These are phyloP conservation scores for Hapalemur alaotrensis DNA, from an alignment of 2,797 vertebrate species.

Conservation along the genomic window DNA sequence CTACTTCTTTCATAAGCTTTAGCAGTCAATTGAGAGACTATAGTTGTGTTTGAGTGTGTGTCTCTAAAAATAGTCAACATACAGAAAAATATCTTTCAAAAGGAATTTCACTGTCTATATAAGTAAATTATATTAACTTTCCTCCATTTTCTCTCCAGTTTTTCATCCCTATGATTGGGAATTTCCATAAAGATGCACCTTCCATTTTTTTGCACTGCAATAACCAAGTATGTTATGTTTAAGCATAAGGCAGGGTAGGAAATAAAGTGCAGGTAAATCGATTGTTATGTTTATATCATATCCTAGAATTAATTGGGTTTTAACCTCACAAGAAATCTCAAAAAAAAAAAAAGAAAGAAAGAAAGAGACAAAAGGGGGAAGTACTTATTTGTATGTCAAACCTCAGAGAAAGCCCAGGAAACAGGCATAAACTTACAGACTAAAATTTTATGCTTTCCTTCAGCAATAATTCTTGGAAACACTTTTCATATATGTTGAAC, in stretches of 20 bases:
- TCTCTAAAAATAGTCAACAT: conserved; percentile 49
- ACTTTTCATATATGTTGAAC: neutral
- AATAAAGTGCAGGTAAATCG: neutral
- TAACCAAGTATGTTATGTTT: neutral
- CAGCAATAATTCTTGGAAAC: neutral
- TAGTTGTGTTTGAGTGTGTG: neutral
- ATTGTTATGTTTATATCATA: neutral
- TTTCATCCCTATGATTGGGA: neutral
- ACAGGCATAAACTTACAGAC: neutral
- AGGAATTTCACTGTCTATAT: conserved; percentile 1
- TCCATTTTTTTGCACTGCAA: neutral
- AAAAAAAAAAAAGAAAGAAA: neutral
- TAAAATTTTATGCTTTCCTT: neutral
- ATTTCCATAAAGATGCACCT: neutral
- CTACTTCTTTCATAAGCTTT: conserved; percentile 75
- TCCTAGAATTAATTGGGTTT: neutral
- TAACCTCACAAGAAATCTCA: neutral
- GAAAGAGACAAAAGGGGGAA: neutral
- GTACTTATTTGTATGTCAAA: neutral
- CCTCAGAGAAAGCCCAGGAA: neutral
- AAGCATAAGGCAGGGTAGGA: neutral
- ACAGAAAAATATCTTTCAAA: conserved; percentile 59
- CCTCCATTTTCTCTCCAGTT: neutral
- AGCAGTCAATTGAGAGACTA: conserved; percentile 61
- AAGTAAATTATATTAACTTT: neutral